Evolutionary conservation across 2,797 vertebrate genomes (phyloP).

Genomic region (Sebastes cheni): DNA sequence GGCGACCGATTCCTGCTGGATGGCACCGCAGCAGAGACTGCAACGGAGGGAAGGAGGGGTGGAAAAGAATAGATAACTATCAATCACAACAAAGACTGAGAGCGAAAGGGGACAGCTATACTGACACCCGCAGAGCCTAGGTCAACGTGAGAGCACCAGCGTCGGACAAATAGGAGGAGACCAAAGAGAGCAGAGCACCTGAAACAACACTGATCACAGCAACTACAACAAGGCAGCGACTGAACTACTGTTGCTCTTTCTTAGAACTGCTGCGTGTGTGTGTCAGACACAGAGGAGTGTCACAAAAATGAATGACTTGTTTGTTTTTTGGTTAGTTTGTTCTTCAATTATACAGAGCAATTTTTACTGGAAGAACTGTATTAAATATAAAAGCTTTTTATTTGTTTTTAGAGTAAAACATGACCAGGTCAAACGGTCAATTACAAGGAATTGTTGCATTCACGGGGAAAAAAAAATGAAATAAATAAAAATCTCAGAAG

Average conservation of each 20-base stretch:
- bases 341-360: slow-evolving; percentile 10
- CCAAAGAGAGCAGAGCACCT: slow-evolving; percentile 64
- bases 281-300: slow-evolving; percentile 7
- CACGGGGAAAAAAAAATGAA: background rate
- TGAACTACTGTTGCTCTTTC: slow-evolving; percentile 67
- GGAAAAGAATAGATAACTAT: slow-evolving; percentile 67
- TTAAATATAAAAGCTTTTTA: background rate
- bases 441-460: slow-evolving; percentile 4
- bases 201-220: slow-evolving; percentile 79
- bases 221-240: slow-evolving; percentile 50
- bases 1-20: slow-evolving; percentile 93
- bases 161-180: slow-evolving; percentile 69
- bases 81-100: slow-evolving; percentile 53
- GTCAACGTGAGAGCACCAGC: slow-evolving; percentile 25
- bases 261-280: slow-evolving; percentile 53
- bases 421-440: slow-evolving; percentile 13
- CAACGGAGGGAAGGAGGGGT: slow-evolving; percentile 34
- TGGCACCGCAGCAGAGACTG: slow-evolving; percentile 94
- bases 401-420: slow-evolving; percentile 16
- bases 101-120: slow-evolving; percentile 22
- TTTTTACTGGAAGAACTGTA: slow-evolving; percentile 29
- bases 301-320: slow-evolving; percentile 18
- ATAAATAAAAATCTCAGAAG: slow-evolving; percentile 1
- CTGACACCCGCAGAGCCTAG: slow-evolving; percentile 50
- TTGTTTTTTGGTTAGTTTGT: slow-evolving; percentile 23